Percentiles rank a stretch among this genome's conserved stretches.
Conservation (phyloP, 2,888 invertebrate genomes). For the Drosophila tanythrix region DNA sequence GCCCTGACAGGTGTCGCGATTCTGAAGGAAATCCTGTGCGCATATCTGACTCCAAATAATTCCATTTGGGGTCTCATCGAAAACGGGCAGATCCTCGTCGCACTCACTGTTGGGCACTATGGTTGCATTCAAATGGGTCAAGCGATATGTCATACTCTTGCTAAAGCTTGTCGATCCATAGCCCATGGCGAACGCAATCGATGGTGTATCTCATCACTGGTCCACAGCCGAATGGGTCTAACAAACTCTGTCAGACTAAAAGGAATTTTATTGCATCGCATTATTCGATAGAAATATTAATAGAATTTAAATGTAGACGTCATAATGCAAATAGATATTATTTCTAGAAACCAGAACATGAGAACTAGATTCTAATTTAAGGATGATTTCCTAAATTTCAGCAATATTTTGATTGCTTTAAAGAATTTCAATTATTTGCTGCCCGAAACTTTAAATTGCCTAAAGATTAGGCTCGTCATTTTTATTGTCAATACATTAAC, state of each 20-base stretch:
- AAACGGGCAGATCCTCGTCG: constrained; percentile 64
- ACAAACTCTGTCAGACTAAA: constrained; percentile 80
- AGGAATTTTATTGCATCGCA: neutral
- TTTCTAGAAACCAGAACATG: neutral
- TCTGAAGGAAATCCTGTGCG: constrained; percentile 77
- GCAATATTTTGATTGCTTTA: no score
- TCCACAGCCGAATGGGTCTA: constrained; percentile 87
- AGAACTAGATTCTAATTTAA: no score
- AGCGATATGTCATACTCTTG: constrained; percentile 77
- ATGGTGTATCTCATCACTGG: constrained; percentile 79
- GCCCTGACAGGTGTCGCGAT: constrained; percentile 83
- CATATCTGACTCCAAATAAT: constrained; percentile 82
- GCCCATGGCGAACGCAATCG: constrained; percentile 87
- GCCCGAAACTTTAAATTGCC: neutral
- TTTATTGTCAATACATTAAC: neutral
- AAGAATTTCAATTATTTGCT: no score
- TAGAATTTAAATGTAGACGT: neutral
- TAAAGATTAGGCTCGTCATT: neutral
- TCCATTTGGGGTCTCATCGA: constrained; percentile 72
- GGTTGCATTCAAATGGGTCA: constrained; percentile 81
- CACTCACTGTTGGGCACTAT: constrained; percentile 81
- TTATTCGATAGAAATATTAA: neutral
- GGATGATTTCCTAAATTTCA: no score
- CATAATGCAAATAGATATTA: neutral
- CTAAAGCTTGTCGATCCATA: constrained; percentile 87